Evolutionary conservation across 1,140 invertebrate genomes (phyloP).

Genomic region (Papilio polytes): DNA sequence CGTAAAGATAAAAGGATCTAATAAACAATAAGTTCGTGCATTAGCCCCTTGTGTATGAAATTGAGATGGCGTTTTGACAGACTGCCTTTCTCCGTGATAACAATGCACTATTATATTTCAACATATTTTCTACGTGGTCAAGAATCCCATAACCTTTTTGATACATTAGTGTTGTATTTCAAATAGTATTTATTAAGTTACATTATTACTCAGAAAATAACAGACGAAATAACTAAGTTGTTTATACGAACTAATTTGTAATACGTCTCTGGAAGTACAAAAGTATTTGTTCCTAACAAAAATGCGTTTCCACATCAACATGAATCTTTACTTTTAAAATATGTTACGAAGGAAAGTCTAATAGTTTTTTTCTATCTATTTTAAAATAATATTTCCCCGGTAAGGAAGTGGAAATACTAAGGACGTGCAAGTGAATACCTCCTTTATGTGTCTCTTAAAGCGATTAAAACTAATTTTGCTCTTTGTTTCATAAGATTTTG

Average conservation of each 20-base stretch:
- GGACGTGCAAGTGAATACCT: neutral
- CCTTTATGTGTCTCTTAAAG: neutral
- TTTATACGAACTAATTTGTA: neutral
- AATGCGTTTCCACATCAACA: too few relatives aligned
- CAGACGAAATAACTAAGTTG: neutral
- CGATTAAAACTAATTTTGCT: neutral
- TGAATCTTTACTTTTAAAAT: too few relatives aligned
- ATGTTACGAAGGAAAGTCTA: neutral
- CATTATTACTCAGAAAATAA: neutral
- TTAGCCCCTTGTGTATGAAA: neutral
- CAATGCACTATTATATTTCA: conserved; percentile 2
- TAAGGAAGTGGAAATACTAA: neutral
- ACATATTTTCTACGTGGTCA: neutral
- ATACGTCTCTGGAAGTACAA: too few relatives aligned
- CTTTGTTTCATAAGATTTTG: too few relatives aligned
- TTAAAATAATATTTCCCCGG: neutral
- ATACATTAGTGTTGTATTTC: neutral
- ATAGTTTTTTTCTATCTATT: neutral
- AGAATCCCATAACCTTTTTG: neutral
- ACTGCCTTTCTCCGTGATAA: neutral
- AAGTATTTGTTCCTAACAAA: too few relatives aligned
- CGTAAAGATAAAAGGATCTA: neutral
- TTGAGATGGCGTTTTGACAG: neutral
- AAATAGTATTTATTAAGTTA: neutral
- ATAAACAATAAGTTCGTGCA: neutral